Base-by-base conservation (phyloP, 2,888 invertebrate species). In the Latrodectus elegans region DNA sequence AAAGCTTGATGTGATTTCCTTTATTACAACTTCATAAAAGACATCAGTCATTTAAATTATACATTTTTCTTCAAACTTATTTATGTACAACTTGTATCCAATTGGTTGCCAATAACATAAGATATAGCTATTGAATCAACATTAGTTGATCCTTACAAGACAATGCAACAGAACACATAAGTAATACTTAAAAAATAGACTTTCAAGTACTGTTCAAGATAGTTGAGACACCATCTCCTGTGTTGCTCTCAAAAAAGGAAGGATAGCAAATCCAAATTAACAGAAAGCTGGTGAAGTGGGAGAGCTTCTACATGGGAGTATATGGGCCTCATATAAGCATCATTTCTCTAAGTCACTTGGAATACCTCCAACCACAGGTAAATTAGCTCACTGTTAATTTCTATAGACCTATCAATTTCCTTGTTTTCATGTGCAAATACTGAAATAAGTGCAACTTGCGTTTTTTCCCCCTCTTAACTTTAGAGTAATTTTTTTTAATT, bases 291-390 rank as follows among this genome's bases (percentile, higher is more conserved):
- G 17, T 51, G 65, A 4, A 38, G 38, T 60, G n/a, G 60, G 81
- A 87, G 86, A 87, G 86, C 86, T 87, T 87, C 86, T 81, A 87
- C 86, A 87, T 81, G 77, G 81, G 81, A 87, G 81, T 77, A 72
- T 87, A 77, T 77, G 76, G 76, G 86, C 86, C 76, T 82, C 81
- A 68, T 65, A 70, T 73, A 81, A 81, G 81, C 75, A 60, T 68
- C 70, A 79, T 85, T 79, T 79, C 79, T 74, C 79, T 85, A 85
- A 55, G 74, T 76, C 70, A 26, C 60, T 75, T 81, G 86, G 86
- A 77, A 77, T 80, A 22, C 10, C 81, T 73, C 86, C 86, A 87
- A 87, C 86, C 86, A 87, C 86, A 87, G 86, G 86, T 87, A 87
- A 81, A 87, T 77, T 87, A 87, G 86, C 81, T 73, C 71, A 75